Percentiles rank a stretch among this genome's conserved stretches.
These are phyloP conservation scores for Hiodon tergisus DNA, from an alignment of 2,113 vertebrate genomes.

Conservation along the genomic window DNA sequence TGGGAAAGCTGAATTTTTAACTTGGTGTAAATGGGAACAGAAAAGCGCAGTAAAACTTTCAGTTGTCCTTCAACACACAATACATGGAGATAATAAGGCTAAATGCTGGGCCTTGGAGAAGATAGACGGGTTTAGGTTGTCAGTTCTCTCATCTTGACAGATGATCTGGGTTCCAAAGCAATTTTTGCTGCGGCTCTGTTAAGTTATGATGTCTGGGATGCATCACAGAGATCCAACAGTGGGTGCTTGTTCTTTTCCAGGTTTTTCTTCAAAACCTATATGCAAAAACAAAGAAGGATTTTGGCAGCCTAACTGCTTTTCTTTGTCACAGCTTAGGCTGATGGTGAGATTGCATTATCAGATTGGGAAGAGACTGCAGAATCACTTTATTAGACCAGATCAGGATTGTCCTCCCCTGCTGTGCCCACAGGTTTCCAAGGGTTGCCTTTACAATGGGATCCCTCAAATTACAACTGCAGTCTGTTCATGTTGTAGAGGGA, in stretches of 20 bases:
- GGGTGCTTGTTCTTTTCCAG: neutral
- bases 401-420: neutral
- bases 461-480: neutral
- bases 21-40: neutral
- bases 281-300: neutral
- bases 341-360: neutral
- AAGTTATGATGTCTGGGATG: neutral
- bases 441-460: neutral
- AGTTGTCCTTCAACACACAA: neutral
- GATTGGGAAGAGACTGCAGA: neutral
- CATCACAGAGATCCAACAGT: conserved; percentile 3
- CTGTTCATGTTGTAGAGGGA: neutral
- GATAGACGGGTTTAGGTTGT: neutral
- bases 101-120: neutral
- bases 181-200: neutral
- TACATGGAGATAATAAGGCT: neutral
- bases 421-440: conserved; percentile 17
- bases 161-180: neutral
- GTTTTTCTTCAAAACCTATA: neutral
- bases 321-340: neutral
- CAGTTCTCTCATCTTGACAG: neutral
- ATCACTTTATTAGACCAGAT: neutral
- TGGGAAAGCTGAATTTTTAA: neutral
- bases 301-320: neutral
- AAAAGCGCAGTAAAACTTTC: neutral